phyloP scores from a whole-genome alignment of 30 jellyfish, hydroid and myxozoan species.

The Aurelia sp. region DNA sequence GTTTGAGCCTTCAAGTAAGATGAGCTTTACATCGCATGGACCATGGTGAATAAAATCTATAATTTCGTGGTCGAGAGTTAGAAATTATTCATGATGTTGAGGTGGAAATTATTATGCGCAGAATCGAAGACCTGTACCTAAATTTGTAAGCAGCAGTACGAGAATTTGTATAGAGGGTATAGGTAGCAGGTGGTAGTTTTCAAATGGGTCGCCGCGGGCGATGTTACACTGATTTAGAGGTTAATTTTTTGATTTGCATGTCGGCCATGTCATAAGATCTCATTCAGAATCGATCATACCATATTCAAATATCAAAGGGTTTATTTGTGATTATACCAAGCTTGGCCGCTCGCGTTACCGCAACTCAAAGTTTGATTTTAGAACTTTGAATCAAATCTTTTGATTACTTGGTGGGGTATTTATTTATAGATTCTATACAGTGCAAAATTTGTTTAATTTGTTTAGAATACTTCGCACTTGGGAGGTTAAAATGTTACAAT shows the following conservation, averaged over 20 bases:
- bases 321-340: too few relatives aligned
- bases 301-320: too few relatives aligned
- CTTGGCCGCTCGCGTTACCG: too few relatives aligned
- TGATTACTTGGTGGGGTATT: too few relatives aligned
- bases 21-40: constrained; percentile 22
- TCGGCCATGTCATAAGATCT: neutral
- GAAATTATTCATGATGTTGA: constrained; percentile 33
- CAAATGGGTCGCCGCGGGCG: constrained; percentile 6
- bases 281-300: too few relatives aligned
- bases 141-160: constrained; percentile 27
- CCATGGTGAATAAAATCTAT: constrained; percentile 25
- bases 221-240: constrained; percentile 16
- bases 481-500: too few relatives aligned
- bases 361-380: too few relatives aligned
- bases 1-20: constrained; percentile 9
- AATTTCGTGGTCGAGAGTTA: constrained; percentile 29
- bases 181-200: neutral
- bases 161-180: constrained; percentile 15
- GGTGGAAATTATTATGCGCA: constrained; percentile 2
- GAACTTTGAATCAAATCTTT: too few relatives aligned
- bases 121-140: constrained; percentile 43
- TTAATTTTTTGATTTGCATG: neutral
- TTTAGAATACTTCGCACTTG: too few relatives aligned
- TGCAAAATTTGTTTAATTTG: too few relatives aligned
- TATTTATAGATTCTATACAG: too few relatives aligned